Percentiles rank a stretch among this genome's conserved stretches.
Evolutionary conservation across 1,140 invertebrate genomes (phyloP).

Genomic region (Ridgeia piscesae): DNA sequence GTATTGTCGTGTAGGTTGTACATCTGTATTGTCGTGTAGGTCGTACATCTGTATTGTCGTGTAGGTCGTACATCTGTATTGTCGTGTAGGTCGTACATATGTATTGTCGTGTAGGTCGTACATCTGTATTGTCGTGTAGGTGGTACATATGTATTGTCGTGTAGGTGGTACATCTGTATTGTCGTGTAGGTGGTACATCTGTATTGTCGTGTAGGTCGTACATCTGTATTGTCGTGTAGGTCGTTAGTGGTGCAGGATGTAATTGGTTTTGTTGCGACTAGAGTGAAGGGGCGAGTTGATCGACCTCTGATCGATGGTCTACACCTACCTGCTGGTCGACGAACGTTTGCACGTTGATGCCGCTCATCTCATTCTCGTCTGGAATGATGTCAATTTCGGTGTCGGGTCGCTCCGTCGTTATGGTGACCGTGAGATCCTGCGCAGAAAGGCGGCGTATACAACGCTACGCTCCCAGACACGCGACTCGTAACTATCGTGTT

Average conservation of each 20-base stretch:
- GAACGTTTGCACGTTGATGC: constrained; percentile 36
- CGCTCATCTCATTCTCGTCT: constrained; percentile 36
- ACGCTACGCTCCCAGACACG: too few species aligned
- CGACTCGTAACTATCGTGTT: too few species aligned
- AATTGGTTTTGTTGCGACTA: background rate
- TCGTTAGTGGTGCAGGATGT: background rate
- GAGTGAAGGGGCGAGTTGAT: background rate
- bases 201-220: background rate
- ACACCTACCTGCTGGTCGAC: constrained; percentile 38
- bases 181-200: too few species aligned
- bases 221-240: background rate
- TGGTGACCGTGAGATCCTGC: constrained; percentile 36
- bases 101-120: background rate
- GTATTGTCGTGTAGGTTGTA: too few species aligned
- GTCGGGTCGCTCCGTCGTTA: constrained; percentile 34
- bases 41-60: background rate
- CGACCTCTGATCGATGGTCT: background rate
- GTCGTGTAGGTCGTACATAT: background rate
- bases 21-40: background rate
- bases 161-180: background rate
- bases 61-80: background rate
- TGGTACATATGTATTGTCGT: background rate
- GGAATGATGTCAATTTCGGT: constrained; percentile 37
- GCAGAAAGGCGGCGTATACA: background rate
- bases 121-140: background rate